Evolutionary conservation across 2,113 vertebrate genomes (phyloP), one percentile per base, ranked within the genome.

Genomic region (Astur gentilis): DNA sequence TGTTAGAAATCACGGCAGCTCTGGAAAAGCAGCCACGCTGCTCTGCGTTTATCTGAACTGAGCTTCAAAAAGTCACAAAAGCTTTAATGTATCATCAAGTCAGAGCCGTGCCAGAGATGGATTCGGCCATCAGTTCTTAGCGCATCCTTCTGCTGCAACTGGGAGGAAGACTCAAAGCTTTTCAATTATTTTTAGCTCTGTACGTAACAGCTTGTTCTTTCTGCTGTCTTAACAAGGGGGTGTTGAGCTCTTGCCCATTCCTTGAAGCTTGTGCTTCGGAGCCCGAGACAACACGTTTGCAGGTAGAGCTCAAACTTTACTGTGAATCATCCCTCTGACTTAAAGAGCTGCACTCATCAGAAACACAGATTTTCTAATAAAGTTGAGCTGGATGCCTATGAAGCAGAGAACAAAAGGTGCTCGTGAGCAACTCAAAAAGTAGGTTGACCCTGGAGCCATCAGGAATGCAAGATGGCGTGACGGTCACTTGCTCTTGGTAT

Each of bases 141-240:
- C 84, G 66, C 81, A 82, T 72, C 67, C 76, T 77, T 87, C 83
- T 93, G 89, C 83, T 85, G 73, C 66, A 89, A 72, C 42, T 2
- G 45, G 82, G 17, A 94, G 86, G 52, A 87, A 42, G 45, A 65
- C 50, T 87, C 55, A 89, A 72, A 89, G 83, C 73, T 52, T 50
- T 57, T 45, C 58, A 54, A 84, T 69, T 93, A 95, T 95, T 95
- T 97, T 97, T 94, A 95, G 87, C 78, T 91, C 89, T 38, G 81
- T 69, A 82, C 1, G 3, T 84, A 94, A 69, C 70, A 85, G 81
- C 81, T 87, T 73, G 93, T 92, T 91, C 95, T 86, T 95, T 85
- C 94, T 92, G 77, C 70, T 76, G 1, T n/a, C 81, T 50, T 82
- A 90, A 76, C 65, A 69, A 45, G 57, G 44, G 65, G 36, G 42